Conservation (phyloP, 2,113 vertebrate genomes). For the Pogonocichla stellata region DNA sequence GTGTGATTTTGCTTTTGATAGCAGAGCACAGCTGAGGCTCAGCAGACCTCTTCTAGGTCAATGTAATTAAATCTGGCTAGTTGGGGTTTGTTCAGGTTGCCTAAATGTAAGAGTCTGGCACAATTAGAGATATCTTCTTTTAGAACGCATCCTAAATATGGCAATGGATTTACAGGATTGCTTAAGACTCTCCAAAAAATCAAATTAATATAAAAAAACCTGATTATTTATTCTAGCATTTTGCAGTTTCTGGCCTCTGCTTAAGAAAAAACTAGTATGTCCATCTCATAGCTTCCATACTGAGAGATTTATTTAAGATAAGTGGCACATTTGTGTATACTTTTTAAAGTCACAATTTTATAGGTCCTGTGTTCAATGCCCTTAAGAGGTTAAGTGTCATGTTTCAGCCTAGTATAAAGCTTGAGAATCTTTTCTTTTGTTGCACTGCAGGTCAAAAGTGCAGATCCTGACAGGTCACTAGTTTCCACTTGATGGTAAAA, state of each 20-base stretch:
- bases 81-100: neutral
- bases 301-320: neutral
- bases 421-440: neutral
- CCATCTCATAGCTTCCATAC: neutral
- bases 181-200: neutral
- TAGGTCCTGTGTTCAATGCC: neutral
- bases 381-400: neutral
- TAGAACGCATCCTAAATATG: neutral
- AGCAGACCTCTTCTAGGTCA: neutral
- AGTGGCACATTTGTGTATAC: neutral
- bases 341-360: neutral
- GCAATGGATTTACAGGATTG: neutral
- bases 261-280: neutral
- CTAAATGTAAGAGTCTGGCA: neutral
- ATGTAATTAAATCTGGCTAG: neutral
- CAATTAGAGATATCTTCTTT: neutral
- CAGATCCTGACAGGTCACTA: constrained; percentile 1
- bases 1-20: neutral
- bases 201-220: neutral
- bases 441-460: constrained; percentile 8
- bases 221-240: neutral
- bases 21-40: neutral
- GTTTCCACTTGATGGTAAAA: neutral
- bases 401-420: neutral
- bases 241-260: neutral